Conservation (phyloP, 2,888 invertebrate species). For the Volucella zonaria region DNA sequence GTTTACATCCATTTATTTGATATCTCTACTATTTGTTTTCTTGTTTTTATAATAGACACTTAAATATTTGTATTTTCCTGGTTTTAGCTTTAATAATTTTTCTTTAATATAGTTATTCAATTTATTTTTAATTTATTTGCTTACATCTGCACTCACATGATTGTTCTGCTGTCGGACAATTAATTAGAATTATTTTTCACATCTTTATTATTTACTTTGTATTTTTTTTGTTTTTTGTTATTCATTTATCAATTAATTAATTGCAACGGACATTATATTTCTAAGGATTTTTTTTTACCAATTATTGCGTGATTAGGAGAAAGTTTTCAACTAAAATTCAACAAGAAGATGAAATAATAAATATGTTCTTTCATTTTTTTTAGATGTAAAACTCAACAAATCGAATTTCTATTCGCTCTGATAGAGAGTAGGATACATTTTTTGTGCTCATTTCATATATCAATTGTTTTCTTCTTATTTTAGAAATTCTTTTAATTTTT, state of each 20-base stretch:
- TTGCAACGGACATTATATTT: slow-evolving; percentile 54
- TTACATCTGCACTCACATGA: slow-evolving; percentile 72
- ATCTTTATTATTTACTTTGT: slow-evolving; percentile 12
- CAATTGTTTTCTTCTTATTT: slow-evolving; percentile 52
- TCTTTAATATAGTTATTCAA: slow-evolving; percentile 27
- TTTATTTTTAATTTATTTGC: slow-evolving; percentile 43
- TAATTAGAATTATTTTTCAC: slow-evolving; percentile 61
- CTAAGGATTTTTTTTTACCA: slow-evolving; percentile 30
- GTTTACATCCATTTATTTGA: slow-evolving; percentile 57
- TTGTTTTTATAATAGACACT: slow-evolving; percentile 66
- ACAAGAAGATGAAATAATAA: slow-evolving; percentile 49
- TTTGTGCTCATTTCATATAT: slow-evolving; percentile 71
- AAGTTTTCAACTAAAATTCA: slow-evolving; percentile 29
- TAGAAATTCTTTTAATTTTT: slow-evolving; percentile 28
- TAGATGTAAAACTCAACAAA: slow-evolving; percentile 60
- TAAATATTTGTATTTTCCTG: slow-evolving; percentile 57
- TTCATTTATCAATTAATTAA: slow-evolving; percentile 6
- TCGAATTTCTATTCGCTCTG: slow-evolving; percentile 72
- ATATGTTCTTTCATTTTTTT: slow-evolving; percentile 19
- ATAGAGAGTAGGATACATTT: slow-evolving; percentile 73
- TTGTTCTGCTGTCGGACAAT: slow-evolving; percentile 74
- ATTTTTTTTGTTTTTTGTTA: slow-evolving; percentile 13
- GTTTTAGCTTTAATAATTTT: slow-evolving; percentile 47
- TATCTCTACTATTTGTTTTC: slow-evolving; percentile 40
- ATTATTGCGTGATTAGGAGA: slow-evolving; percentile 41